Evolutionary conservation across 2,888 invertebrate species (phyloP), one percentile per base, ranked within the genome.

Genomic region (Ornithoptera priamus): DNA sequence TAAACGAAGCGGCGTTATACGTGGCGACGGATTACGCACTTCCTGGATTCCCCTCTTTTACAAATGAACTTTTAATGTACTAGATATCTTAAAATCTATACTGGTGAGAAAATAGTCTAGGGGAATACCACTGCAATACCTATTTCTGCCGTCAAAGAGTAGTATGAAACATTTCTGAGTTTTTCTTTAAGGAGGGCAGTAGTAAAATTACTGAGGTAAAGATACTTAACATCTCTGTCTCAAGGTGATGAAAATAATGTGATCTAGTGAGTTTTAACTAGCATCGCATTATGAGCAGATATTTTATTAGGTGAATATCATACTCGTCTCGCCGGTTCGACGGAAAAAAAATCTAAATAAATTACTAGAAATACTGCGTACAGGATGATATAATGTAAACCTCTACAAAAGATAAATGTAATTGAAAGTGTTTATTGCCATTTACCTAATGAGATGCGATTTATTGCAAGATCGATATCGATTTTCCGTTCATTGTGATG

Each of bases 1-100:
- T 62, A 75, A 74, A 76, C 86, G 84, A 86, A 84, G 76, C 82
- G 85, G 85, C 87, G 82, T 77, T 77, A 75, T 78, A 74, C 75
- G 72, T 66, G 77, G 82, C 78, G 82, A 78, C 83, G 76, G 79
- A 80, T 82, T 80, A 80, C 83, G 79, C 71, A 75, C 74, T 77
- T 76, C 71, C 72, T 69, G 74, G 69, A 67, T 72, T 67, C 62
- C 18, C 62, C 22, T 70, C 67, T 80, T 72, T 72, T 74, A 72
- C 71, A 81, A 86, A 86, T 87, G 85, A 85, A 78, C 77, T 50
- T 22, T 46, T 46, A 46, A 46, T 15, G 10, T 46, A 46, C 7
- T 46, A 46, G 46, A 46, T 15, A 46, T 46, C 2, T 46, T 46
- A 46, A 46, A 30, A 30, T 30, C 30, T 30, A 3, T 30, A 30